Base-by-base conservation (phyloP, 2,888 invertebrate species). In the Microlaimidae sp. region DNA sequence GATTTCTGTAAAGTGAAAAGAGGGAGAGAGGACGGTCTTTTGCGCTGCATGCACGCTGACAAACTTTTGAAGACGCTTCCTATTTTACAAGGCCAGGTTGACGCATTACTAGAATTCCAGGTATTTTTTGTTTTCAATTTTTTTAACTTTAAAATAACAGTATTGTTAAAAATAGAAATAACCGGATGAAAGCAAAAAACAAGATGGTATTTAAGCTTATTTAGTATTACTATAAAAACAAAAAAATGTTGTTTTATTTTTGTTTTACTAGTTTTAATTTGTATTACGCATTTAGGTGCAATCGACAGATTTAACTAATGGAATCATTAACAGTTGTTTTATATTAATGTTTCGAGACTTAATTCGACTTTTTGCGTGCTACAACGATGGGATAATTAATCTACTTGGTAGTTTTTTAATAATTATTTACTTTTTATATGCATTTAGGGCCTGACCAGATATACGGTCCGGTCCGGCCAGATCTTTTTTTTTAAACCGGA, bases 1-100 rank as follows among this genome's bases (percentile, higher is more conserved):
- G 97, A 99, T 75, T 97, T 99, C 78, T 97, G 97, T 78, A 99
- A 97, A 81, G 90, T 95, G 52, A 97, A 95, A 75, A 78, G 97
- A 71, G 95, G 97, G 87, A 90, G 93, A 73, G 93, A 95, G 67
- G 95, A 95, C 74, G 95, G 95, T 32, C 83, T 90, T 56, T 77
- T 97, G 60, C 80, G 95, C 61, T 90, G 88, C 70, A 95, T 97
- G 93, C 85, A 85, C 69, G 83, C 90, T 32, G 95, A 97, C 72
- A 92, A 93, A 76, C 77, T 97, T 60, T 77, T 97, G 63, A 95
- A 95, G 76, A 90, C 95, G 13, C 76, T 97, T 67, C 95, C 95
- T 56, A 84, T 86, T 55, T 79, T 97, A 61, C 95, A 97, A 74
- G 82, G 82, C 56, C 95, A 97, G 75, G 76, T 97, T 69, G 95